Base-by-base conservation (phyloP, 2,888 invertebrate genomes). In the Loripinus fragilis region DNA sequence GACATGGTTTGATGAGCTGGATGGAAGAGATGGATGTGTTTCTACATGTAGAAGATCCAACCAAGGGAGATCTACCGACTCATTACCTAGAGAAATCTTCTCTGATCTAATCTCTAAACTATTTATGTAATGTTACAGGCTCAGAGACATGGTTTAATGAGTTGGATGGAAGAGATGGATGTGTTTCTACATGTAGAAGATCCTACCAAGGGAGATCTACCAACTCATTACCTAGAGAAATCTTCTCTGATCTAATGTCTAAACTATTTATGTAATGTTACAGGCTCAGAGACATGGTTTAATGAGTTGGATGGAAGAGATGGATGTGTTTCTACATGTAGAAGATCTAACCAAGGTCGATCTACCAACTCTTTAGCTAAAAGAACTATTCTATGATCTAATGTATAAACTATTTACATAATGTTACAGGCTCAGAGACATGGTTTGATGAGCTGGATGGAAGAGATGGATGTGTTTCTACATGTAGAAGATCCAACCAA, bases 91-190 rank as follows among this genome's bases (percentile, higher is more conserved):
- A n/a, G n/a, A n/a, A n/a, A n/a, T n/a, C n/a, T n/a, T n/a, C n/a
- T n/a, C n/a, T n/a, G n/a, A n/a, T n/a, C n/a, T n/a, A n/a, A n/a
- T n/a, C n/a, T n/a, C n/a, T n/a, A n/a, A n/a, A n/a, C n/a, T n/a
- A n/a, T n/a, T n/a, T n/a, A n/a, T n/a, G n/a, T n/a, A n/a, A n/a
- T n/a, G n/a, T 93, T 95, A 80, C 94, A 95, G 89, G 93, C 93
- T 10, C 95, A 95, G 85, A 90, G 94, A 20, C 89, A 91, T 0
- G 95, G 94, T 2, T 89, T 96, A 67, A 89, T 85, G 73, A 91
- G 93, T 55, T 96, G 96, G 96, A 93, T 96, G 88, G 94, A 94
- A 70, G 94, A 94, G 85, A 94, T 95, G 75, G 95, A 95, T 76
- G 93, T 94, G 74, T 95, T 95, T 90, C 94, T 95, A 28, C 94